Evolutionary conservation across 2,888 invertebrate genomes (phyloP).

Genomic region (Morpho achilles): DNA sequence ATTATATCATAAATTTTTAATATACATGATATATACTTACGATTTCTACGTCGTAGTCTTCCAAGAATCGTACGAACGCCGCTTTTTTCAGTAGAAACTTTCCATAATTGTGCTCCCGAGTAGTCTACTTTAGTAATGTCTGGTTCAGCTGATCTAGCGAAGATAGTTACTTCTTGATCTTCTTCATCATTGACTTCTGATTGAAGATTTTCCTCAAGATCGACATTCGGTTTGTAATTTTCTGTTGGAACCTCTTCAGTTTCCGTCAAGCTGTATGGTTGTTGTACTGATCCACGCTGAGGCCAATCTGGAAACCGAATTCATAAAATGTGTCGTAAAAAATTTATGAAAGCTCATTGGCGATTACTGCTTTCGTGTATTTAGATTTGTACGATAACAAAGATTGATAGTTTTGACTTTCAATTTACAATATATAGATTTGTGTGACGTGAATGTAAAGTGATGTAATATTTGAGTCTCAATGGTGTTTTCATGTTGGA

Average conservation of each 20-base stretch:
- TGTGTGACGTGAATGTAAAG: neutral
- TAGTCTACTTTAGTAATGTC: conserved; percentile 78
- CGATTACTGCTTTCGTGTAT: no score
- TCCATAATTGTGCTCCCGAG: conserved; percentile 88
- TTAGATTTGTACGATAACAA: no score
- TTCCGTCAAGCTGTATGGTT: conserved; percentile 37
- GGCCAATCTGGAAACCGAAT: conserved; percentile 53
- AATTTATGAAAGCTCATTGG: no score
- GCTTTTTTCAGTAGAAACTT: conserved; percentile 77
- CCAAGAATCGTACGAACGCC: conserved; percentile 52
- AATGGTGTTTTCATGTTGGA: no score
- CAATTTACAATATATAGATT: neutral
- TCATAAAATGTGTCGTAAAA: neutral
- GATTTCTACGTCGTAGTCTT: conserved; percentile 55
- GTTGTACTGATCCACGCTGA: conserved; percentile 53
- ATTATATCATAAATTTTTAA: no score
- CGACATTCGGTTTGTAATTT: conserved; percentile 24
- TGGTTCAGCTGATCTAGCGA: conserved; percentile 35
- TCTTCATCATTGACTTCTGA: conserved; percentile 22
- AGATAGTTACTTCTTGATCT: conserved; percentile 28
- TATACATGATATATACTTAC: conserved; percentile 41
- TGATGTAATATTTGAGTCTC: no score
- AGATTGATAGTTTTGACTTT: no score
- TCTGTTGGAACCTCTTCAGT: conserved; percentile 26
- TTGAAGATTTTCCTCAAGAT: conserved; percentile 30